phyloP scores from a whole-genome alignment of 2,797 vertebrate species.

The Podargus strigoides region DNA sequence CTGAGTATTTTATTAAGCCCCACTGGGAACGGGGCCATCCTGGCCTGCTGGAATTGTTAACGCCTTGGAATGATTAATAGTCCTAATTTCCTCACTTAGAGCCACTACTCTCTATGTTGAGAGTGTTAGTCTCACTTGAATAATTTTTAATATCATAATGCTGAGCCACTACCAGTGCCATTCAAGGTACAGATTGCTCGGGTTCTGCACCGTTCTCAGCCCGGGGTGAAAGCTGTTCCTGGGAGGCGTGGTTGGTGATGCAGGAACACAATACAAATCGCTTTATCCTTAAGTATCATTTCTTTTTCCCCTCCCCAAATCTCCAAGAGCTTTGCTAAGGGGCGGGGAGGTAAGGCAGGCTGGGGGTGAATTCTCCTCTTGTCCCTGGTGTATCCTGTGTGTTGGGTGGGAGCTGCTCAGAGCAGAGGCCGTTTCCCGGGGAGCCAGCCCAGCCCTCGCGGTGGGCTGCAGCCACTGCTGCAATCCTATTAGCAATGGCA shows the following conservation, averaged over 20 bases:
- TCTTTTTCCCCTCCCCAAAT: neutral
- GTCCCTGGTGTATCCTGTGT: rapidly evolving
- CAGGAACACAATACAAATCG: neutral
- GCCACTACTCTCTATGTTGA: conserved; percentile 23
- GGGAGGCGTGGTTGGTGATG: rapidly evolving
- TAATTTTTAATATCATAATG: conserved; percentile 17
- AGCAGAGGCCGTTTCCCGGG: neutral
- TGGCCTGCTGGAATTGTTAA: conserved; percentile 64
- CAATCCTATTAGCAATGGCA: neutral
- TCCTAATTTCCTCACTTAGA: conserved; percentile 66
- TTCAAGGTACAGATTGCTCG: neutral
- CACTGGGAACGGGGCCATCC: conserved; percentile 59
- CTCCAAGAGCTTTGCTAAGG: neutral
- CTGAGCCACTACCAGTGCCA: neutral
- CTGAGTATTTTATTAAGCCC: conserved; percentile 61
- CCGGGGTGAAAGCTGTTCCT: neutral
- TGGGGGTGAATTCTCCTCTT: neutral
- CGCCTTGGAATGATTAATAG: conserved; percentile 61
- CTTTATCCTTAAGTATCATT: neutral
- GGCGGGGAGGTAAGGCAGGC: neutral
- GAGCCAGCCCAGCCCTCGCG: neutral
- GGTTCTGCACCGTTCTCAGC: neutral
- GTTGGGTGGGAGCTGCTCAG: neutral
- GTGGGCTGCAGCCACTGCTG: neutral
- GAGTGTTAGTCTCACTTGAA: conserved; percentile 33